Base-by-base conservation (phyloP, 2,888 invertebrate genomes). In the Folsomia manolachei region DNA sequence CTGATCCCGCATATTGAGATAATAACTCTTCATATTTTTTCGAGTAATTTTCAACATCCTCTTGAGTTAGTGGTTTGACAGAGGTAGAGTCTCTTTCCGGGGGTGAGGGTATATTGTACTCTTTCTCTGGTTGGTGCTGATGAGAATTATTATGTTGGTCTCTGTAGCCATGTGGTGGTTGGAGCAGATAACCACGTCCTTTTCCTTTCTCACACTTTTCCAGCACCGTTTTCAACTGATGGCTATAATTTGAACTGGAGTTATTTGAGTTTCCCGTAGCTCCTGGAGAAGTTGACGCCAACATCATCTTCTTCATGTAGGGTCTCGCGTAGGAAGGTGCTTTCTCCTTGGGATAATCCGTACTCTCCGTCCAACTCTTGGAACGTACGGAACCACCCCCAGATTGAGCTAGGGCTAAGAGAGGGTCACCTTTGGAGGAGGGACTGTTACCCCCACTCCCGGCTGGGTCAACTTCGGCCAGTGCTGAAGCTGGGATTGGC, bases 341-440 rank as follows among this genome's bases (percentile, higher is more conserved):
- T 79, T 88, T 88, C 83, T 89, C 90, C 84, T 89, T 89, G 76
- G 89, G 89, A 82, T 90, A 89, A 83, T 88, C 88, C 75, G 89
- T 89, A 82, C 89, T 88, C 82, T 89, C 90, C 70, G 89, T 89
- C 90, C 89, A 90, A 73, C 89, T 89, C 83, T 89, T 89, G 81
- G 89, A 89, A 77, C 89, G 86, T 80, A 88, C 87, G 64, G 88
- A 88, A 71, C 87, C 86, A 27, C 72, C 70, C 23, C 73, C 69
- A 27, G 21, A 21, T 60, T 73, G 72, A 1, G 71, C 71, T 2
- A 39, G 39, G n/a, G n/a, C n/a, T n/a, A n/a, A n/a, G n/a, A n/a
- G n/a, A n/a, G n/a, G n/a, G 14, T 69, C 53, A n/a, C 21, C 56
- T 24, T 21, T 53, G 19, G n/a, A 4, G 39, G 52, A 27, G 52